Evolutionary conservation across 2,113 vertebrate genomes (phyloP), one percentile per base, ranked within the genome.

Genomic region (Carollia perspicillata): DNA sequence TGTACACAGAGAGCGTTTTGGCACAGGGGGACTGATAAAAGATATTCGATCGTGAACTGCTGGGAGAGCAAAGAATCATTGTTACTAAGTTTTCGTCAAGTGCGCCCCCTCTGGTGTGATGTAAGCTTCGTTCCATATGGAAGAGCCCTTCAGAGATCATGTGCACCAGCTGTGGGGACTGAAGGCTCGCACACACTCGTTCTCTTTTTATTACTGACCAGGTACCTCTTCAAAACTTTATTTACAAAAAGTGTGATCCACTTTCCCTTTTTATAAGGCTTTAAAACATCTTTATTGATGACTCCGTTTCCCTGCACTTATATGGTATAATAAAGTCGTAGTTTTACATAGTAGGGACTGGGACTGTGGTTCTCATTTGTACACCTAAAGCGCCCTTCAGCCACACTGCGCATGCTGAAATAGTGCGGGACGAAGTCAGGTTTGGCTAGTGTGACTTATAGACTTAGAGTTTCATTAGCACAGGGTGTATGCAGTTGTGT

Each of bases 1-100:
- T 97, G 94, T 96, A 28, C 53, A 65, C 75, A 93, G 95, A 96
- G 97, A 93, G 95, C 10, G 74, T 91, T 93, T 92, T 95, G 94
- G 97, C 94, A 97, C 95, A 51, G n/a, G 23, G 90, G 95, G 85
- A 80, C 49, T 71, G 84, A 89, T 90, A 84, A 93, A 90, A 96
- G 86, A 95, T 77, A 95, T 8, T 84, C 92, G 49, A 77, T 97
- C 84, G 93, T 96, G 94, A 89, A 63, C 77, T 51, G 55, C 47
- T 42, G 83, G 51, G 68, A 92, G 89, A 90, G 79, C 71, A 37
- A 51, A 89, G 93, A 78, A 49, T 20, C 8, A 53, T 44, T 66
- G 81, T 93, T 94, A 66, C 6, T 94, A 90, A 92, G 84, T 93
- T 93, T 94, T 81, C 81, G 47, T 92, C 14, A 87, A 72, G 44